Conservation (phyloP, 2,888 invertebrate genomes). For the Athetis lepigone region DNA sequence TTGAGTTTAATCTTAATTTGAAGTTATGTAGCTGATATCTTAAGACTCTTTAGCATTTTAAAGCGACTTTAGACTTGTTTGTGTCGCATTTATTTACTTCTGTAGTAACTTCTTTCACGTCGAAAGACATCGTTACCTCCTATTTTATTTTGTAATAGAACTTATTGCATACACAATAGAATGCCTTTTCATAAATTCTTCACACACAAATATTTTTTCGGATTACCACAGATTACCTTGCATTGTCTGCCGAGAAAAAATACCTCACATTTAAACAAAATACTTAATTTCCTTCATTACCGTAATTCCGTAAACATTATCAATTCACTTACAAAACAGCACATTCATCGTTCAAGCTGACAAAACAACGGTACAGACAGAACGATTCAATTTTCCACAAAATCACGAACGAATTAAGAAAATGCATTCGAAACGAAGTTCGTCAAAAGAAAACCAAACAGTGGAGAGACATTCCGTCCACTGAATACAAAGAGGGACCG, state of each 20-base stretch:
- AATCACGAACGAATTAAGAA: slow-evolving; percentile 71
- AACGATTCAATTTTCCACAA: slow-evolving; percentile 60
- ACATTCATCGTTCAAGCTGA: slow-evolving; percentile 31
- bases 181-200: not conserved
- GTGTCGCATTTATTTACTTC: not conserved
- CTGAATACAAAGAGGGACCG: slow-evolving; percentile 84
- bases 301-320: slow-evolving; percentile 7
- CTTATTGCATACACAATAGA: not conserved
- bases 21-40: slow-evolving; percentile 49
- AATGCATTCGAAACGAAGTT: slow-evolving; percentile 78
- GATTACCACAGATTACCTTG: too few relatives aligned
- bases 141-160: not conserved
- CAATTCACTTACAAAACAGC: slow-evolving; percentile 19
- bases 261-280: not conserved
- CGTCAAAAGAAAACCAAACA: slow-evolving; percentile 89
- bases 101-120: not conserved
- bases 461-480: slow-evolving; percentile 79
- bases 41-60: slow-evolving; percentile 19
- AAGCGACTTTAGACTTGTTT: slow-evolving; percentile 10
- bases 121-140: rapidly evolving
- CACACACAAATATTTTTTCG: not conserved
- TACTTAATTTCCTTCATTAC: slow-evolving; percentile 15
- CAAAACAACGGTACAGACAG: slow-evolving; percentile 55
- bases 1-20: slow-evolving; percentile 57
- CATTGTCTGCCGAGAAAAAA: not conserved